A percentile compares a stretch with the other conserved stretches of the same genome.
These are phyloP conservation scores for Siniperca chuatsi DNA, from an alignment of 2,113 vertebrate species.

Conservation along the genomic window DNA sequence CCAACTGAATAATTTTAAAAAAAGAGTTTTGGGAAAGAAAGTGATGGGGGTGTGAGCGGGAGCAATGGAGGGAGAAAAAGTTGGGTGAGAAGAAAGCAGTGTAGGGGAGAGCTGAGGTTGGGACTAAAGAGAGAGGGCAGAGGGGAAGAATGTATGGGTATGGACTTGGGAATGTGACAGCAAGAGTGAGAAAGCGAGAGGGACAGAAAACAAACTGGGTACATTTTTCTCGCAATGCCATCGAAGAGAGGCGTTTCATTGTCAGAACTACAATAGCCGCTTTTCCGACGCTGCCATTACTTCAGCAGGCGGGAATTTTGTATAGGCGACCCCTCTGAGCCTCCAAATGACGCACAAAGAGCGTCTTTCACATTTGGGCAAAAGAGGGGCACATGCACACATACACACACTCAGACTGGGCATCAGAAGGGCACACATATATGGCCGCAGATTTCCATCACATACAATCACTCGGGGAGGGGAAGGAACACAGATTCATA, in stretches of 20 bases:
- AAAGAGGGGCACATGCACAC: constrained; percentile 77
- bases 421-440: constrained; percentile 74
- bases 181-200: constrained; percentile 85
- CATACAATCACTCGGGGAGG: constrained; percentile 62
- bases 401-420: constrained; percentile 76
- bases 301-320: constrained; percentile 88
- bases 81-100: constrained; percentile 60
- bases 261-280: constrained; percentile 88
- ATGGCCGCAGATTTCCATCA: constrained; percentile 62
- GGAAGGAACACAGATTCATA: constrained; percentile 67
- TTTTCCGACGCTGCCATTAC: constrained; percentile 88
- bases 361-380: constrained; percentile 82
- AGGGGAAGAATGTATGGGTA: constrained; percentile 86
- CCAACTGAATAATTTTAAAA: not conserved
- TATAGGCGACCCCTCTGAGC: constrained; percentile 85
- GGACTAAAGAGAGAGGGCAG: constrained; percentile 80
- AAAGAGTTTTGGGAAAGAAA: constrained; percentile 43
- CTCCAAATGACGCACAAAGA: constrained; percentile 83
- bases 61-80: constrained; percentile 52
- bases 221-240: constrained; percentile 84
- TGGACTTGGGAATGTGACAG: constrained; percentile 84
- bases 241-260: constrained; percentile 88
- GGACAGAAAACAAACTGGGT: constrained; percentile 85
- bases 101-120: constrained; percentile 66
- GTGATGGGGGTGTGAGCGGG: constrained; percentile 44